These are phyloP conservation scores for Danio jaintianensis DNA, from an alignment of 2,797 vertebrate genomes.

Conservation along the genomic window DNA sequence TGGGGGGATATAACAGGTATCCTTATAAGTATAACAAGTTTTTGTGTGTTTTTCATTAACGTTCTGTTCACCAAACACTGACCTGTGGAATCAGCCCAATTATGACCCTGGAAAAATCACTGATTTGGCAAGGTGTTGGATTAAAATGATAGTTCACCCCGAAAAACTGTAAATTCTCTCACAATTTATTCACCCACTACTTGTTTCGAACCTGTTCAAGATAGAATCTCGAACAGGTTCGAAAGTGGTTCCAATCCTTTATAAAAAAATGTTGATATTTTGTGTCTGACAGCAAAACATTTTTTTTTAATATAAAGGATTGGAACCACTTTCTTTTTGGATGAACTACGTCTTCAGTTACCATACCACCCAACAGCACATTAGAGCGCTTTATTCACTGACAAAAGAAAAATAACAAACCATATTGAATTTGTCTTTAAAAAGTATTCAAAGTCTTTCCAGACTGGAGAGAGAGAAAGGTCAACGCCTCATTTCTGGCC, in stretches of 20 bases:
- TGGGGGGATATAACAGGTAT: slow-evolving; percentile 39
- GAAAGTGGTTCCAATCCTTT: no score
- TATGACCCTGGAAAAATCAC: slow-evolving; percentile 47
- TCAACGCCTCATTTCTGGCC: slow-evolving; percentile 38
- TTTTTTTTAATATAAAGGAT: no score
- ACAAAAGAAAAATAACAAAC: background rate
- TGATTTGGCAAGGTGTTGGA: slow-evolving; percentile 17
- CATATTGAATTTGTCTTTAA: slow-evolving; percentile 1
- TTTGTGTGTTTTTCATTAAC: slow-evolving; percentile 11
- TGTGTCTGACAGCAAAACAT: no score
- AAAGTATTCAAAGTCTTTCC: slow-evolving; percentile 42
- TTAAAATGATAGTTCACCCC: background rate
- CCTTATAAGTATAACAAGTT: no score
- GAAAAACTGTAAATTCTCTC: no score
- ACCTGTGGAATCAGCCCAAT: slow-evolving; percentile 16
- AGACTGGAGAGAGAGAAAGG: slow-evolving; percentile 46
- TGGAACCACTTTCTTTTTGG: no score
- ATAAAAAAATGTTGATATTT: no score
- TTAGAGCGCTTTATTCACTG: background rate
- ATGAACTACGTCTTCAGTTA: background rate
- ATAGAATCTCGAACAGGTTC: no score
- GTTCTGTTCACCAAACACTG: slow-evolving; percentile 7
- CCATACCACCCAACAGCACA: slow-evolving; percentile 10
- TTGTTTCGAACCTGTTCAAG: no score
- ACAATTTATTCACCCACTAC: no score